These are phyloP conservation scores for Sander vitreus DNA, from an alignment of 2,113 vertebrate genomes.

Conservation along the genomic window DNA sequence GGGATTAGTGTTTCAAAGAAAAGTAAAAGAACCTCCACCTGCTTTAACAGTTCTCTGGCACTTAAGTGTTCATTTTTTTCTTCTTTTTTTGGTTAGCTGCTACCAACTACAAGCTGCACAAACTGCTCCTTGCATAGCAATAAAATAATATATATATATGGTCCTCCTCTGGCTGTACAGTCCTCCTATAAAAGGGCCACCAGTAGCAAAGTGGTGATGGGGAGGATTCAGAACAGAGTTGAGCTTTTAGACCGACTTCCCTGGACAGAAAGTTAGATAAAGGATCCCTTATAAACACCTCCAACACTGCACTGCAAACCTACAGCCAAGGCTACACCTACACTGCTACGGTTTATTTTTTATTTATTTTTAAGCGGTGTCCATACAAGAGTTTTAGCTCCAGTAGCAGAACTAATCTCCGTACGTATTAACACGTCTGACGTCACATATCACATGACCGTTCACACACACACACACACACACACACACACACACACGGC, in stretches of 20 bases:
- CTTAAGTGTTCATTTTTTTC: slow-evolving; percentile 67
- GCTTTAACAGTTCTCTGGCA: slow-evolving; percentile 69
- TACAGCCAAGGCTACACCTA: neutral
- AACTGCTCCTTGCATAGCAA: slow-evolving; percentile 78
- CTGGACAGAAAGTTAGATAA: slow-evolving; percentile 9
- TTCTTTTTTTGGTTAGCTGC: slow-evolving; percentile 65
- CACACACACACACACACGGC: no score
- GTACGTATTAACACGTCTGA: no score
- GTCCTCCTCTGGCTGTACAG: slow-evolving; percentile 23
- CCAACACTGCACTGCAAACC: slow-evolving; percentile 17
- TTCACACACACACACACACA: no score
- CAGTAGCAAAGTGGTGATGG: slow-evolving; percentile 45
- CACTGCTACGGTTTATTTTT: no score
- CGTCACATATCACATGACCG: no score
- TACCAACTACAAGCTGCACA: slow-evolving; percentile 63
- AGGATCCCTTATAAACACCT: slow-evolving; percentile 45
- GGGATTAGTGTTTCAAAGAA: slow-evolving; percentile 57
- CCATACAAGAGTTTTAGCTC: no score
- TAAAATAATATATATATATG: neutral
- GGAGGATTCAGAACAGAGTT: slow-evolving; percentile 2
- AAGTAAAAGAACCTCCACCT: slow-evolving; percentile 47
- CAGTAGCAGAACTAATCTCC: no score
- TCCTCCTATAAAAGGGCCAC: neutral
- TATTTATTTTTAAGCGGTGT: no score
- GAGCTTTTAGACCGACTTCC: slow-evolving; percentile 30